Evolutionary conservation across 2,797 vertebrate species (phyloP), one percentile per base, ranked within the genome.

Genomic region (Crocidura indochinensis): DNA sequence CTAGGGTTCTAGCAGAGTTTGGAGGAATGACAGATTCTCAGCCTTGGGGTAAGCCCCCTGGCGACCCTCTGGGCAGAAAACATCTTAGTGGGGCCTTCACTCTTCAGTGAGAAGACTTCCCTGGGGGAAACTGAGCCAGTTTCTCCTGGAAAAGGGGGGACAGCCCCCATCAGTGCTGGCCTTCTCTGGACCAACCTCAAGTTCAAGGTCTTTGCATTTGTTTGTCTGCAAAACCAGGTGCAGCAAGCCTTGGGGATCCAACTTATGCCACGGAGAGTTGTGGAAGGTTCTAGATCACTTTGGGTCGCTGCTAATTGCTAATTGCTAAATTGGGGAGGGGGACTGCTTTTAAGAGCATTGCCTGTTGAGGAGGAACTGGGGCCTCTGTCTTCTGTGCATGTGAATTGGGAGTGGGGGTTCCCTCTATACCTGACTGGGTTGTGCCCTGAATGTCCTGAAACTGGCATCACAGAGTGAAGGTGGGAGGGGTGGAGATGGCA

Each of bases 291-390:
- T 47, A 31, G n/a, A 24, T 46, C n/a, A 29, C 38, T 38, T 2
- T 38, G n/a, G 8, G 8, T n/a, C 22, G 65, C 44, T 65, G 56
- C 20, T n/a, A 19, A 6, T 20, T 56, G 53, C 53, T 60, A 60
- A 60, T 60, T 60, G 56, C 20, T 60, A 20, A 20, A 20, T 20
- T 60, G 56, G 56, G 19, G 56, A 15, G 56, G 56, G 56, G 56
- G 49, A 7, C 17, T 44, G 31, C 44, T 10, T 19, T 51, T 75
- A 60, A 0, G 0, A 26, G 53, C 46, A 0, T 29, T 0, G 2
- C 11, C 44, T 47, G 26, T 49, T 62, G 46, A 5, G 6, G 56
- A 26, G 12, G 53, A 38, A 7, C 0, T 1, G 68, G n/a, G 38
- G 62, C 11, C 10, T 27, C 22, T 0, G 19, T 20, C 19, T 15